A percentile compares a stretch with the other conserved stretches of the same genome.
phyloP scores from a whole-genome alignment of 2,113 vertebrate genomes.

The Coregonus clupeaformis region DNA sequence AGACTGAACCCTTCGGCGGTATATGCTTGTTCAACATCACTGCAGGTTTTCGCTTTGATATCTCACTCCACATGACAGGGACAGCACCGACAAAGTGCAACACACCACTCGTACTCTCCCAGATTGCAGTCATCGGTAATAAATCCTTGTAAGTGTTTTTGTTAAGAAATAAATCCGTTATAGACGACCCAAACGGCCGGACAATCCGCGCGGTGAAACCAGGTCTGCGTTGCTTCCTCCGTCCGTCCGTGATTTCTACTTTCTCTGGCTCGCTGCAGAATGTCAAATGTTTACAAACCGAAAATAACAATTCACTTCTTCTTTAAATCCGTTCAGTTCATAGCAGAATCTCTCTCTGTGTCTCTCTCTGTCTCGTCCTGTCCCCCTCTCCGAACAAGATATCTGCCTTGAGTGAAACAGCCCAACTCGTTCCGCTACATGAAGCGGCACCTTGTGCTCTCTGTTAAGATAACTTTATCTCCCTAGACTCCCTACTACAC shows the following conservation, averaged over 20 bases:
- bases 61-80: conserved; percentile 75
- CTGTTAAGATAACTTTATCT: conserved; percentile 69
- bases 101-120: conserved; percentile 68
- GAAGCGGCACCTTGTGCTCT: conserved; percentile 48
- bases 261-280: conserved; percentile 25
- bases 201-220: no score
- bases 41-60: conserved; percentile 86
- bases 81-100: conserved; percentile 70
- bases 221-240: conserved; percentile 51
- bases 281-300: conserved; percentile 46
- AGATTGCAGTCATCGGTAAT: conserved; percentile 72
- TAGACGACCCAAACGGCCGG: no score
- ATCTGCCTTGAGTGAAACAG: conserved; percentile 33
- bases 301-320: conserved; percentile 58
- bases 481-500: no score
- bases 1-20: conserved; percentile 88
- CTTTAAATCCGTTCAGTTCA: conserved; percentile 58
- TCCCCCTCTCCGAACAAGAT: conserved; percentile 21
- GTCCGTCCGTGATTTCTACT: conserved; percentile 31
- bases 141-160: no score
- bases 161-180: no score
- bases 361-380: no score
- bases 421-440: conserved; percentile 47
- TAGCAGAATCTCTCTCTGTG: conserved; percentile 25
- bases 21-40: conserved; percentile 89